Conservation (phyloP, 2,797 vertebrate genomes). For the Pseudocheirus occidentalis region DNA sequence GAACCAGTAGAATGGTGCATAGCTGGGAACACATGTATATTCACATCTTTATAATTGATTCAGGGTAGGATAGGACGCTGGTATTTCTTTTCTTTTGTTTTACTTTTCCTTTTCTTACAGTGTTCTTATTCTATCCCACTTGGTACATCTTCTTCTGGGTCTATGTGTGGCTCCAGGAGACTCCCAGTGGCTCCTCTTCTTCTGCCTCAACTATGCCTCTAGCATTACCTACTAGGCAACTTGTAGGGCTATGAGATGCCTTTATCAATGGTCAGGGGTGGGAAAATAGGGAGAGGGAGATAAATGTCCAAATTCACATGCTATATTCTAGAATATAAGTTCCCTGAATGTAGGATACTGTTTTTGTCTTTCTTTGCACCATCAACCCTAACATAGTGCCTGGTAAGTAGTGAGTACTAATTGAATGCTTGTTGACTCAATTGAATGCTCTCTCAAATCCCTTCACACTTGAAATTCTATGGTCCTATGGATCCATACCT, state of each 20-base stretch:
- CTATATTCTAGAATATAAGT: background rate
- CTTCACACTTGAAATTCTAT: background rate
- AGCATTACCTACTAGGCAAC: background rate
- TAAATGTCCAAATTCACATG: background rate
- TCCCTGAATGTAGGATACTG: background rate
- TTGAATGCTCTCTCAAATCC: background rate
- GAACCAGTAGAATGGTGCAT: background rate
- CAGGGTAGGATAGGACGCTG: background rate
- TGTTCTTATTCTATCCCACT: background rate
- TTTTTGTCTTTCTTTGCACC: background rate
- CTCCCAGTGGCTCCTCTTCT: background rate
- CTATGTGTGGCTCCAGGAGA: background rate
- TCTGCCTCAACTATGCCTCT: background rate
- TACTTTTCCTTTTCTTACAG: background rate
- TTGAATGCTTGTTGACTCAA: background rate
- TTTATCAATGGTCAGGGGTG: background rate
- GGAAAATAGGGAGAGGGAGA: background rate
- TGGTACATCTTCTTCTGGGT: background rate
- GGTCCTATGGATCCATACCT: background rate
- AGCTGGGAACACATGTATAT: background rate
- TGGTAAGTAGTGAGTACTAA: background rate
- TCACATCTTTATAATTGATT: background rate
- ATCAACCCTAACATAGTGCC: background rate
- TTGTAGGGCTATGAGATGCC: background rate
- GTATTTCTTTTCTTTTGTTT: background rate